Conservation (phyloP, 2,113 vertebrate species). For the Octodon degus region DNA sequence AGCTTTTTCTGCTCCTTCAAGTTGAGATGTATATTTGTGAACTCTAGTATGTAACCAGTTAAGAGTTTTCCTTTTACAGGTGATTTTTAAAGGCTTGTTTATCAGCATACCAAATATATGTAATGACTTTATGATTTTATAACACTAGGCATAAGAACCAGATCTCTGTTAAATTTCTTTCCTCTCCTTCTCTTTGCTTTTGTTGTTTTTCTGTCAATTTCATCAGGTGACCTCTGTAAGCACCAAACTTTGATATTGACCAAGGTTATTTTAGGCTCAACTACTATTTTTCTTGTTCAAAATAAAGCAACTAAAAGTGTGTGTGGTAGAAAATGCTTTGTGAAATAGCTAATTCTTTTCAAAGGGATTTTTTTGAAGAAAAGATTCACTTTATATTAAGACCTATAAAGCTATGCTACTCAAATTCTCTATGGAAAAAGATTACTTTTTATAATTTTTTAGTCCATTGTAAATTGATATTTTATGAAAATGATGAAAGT, state of each 20-base stretch:
- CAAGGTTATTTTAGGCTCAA: slow-evolving; percentile 23
- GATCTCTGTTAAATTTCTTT: not conserved
- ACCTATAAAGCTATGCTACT: not conserved
- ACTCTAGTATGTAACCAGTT: not conserved
- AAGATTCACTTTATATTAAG: not conserved
- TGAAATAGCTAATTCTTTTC: slow-evolving; percentile 27
- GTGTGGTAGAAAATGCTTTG: not conserved
- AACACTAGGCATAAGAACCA: not conserved
- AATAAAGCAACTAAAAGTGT: slow-evolving; percentile 12
- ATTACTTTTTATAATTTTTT: slow-evolving; percentile 9
- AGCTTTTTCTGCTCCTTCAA: not conserved
- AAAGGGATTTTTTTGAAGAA: slow-evolving; percentile 8
- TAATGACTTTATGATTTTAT: not conserved
- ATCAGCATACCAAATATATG: not conserved
- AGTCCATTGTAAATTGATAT: slow-evolving; percentile 16
- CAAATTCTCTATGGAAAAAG: slow-evolving; percentile 17
- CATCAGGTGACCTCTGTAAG: not conserved
- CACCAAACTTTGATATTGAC: not conserved
- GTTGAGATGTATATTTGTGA: not conserved
- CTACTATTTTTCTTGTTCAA: slow-evolving; percentile 29
- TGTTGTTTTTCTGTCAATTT: not conserved
- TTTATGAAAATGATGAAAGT: slow-evolving; percentile 56
- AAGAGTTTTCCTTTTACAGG: not conserved
- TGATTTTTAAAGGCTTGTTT: slow-evolving; percentile 18
- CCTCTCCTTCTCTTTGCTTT: not conserved